Percentiles rank a stretch among this genome's conserved stretches.
phyloP scores from a whole-genome alignment of 2,888 invertebrate genomes.

The Luperina testacea region DNA sequence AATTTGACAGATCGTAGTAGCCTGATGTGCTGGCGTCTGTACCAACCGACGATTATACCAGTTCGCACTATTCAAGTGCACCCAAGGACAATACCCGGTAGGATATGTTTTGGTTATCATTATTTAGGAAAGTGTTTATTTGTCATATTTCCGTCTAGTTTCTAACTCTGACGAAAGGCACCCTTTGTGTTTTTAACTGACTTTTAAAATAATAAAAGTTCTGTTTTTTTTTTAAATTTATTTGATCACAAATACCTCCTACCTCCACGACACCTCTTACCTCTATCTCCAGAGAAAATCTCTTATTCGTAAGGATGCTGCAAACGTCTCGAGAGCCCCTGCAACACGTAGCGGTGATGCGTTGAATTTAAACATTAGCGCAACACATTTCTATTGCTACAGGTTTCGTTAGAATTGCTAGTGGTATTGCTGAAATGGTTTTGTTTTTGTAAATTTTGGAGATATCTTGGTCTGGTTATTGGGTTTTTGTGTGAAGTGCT shows the following conservation, averaged over 20 bases:
- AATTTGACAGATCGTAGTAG: too few relatives aligned
- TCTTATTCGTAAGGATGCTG: constrained; percentile 38
- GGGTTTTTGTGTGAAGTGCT: background rate
- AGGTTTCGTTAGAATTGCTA: background rate
- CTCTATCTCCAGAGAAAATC: constrained; percentile 12
- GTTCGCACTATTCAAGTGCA: too few relatives aligned
- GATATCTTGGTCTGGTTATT: background rate
- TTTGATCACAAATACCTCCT: too few relatives aligned
- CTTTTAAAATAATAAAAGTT: background rate
- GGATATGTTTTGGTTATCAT: background rate
- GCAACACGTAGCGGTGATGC: constrained; percentile 35
- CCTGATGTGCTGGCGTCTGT: too few relatives aligned
- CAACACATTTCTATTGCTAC: constrained; percentile 38
- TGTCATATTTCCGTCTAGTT: background rate
- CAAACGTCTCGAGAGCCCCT: constrained; percentile 32
- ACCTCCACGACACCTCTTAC: too few relatives aligned
- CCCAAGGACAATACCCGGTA: too few relatives aligned
- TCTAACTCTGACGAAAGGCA: background rate
- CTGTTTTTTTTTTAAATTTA: too few relatives aligned
- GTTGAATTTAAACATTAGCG: constrained; percentile 56
- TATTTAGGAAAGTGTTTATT: background rate
- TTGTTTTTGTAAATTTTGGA: constrained; percentile 1
- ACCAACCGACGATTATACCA: too few relatives aligned
- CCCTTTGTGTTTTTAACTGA: background rate
- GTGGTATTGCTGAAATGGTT: constrained; percentile 1